Evolutionary conservation across 2,113 vertebrate genomes (phyloP), one percentile per base, ranked within the genome.

Genomic region (Macroglossus sobrinus): DNA sequence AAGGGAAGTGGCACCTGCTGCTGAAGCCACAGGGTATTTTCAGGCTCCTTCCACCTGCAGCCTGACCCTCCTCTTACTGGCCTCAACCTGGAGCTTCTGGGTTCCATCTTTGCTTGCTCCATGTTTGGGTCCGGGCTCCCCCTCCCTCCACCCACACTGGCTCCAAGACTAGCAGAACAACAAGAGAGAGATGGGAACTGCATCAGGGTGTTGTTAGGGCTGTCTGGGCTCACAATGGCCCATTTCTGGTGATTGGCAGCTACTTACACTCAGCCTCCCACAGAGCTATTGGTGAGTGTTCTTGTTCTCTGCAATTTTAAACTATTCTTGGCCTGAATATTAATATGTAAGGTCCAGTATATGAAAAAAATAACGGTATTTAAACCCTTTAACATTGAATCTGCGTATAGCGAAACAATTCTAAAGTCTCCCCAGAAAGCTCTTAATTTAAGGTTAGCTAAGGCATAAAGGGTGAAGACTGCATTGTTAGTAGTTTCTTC

Each of bases 281-380:
- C 95, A 95, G 96, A 72, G 97, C 94, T 88, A 79, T 84, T 89
- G 96, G 84, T 5, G 80, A 88, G 85, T 13, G 13, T 50, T 80
- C 94, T 45, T 64, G 93, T 55, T 96, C 96, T 80, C 82, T 92
- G 93, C 69, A 35, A 84, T 71, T 81, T 75, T 63, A 89, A 78
- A 80, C 96, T 38, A 88, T 35, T 95, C 93, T 93, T 82, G 93
- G 95, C 91, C 97, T 97, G 97, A 96, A 97, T 97, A 64, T 94
- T 91, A 95, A 97, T 93, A 74, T 22, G 69, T 26, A 87, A 90
- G 88, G 96, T 94, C 95, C 88, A 78, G 95, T 30, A 9, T 40
- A 8, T 3, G 50, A 76, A 45, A 55, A 64, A 68, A 84, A 91
- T 21, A n/a, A 81, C 18, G 33, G 35, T n/a, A 26, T 72, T 92